Conservation (phyloP, 2,113 vertebrate genomes). For the Aphyosemion australe region DNA sequence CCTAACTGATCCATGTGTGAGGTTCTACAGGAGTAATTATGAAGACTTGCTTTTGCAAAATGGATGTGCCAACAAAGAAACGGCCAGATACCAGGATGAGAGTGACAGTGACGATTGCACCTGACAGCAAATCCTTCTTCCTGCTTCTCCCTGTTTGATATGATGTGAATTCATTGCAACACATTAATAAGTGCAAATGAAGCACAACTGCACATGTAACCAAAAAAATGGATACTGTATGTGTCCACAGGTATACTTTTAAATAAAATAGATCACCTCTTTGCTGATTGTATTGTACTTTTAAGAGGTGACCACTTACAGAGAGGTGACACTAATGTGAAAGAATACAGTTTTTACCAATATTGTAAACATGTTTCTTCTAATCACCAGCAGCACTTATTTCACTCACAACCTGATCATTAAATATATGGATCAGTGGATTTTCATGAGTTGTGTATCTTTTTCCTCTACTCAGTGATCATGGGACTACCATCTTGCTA, state of each 20-base stretch:
- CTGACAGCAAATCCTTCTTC: neutral
- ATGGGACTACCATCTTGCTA: slow-evolving; percentile 13
- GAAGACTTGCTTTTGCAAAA: slow-evolving; percentile 99
- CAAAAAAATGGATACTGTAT: slow-evolving; percentile 38
- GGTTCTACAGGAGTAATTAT: slow-evolving; percentile 88
- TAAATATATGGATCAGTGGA: slow-evolving; percentile 1
- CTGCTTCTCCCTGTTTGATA: slow-evolving; percentile 15
- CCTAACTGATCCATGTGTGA: too few relatives aligned
- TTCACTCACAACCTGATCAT: slow-evolving; percentile 15
- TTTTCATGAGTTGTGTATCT: slow-evolving; percentile 34
- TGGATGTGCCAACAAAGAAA: slow-evolving; percentile 90
- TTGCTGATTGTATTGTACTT: slow-evolving; percentile 72
- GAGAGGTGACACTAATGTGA: slow-evolving; percentile 1
- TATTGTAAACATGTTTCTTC: slow-evolving; percentile 17
- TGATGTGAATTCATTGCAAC: slow-evolving; percentile 7
- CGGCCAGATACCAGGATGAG: slow-evolving; percentile 89
- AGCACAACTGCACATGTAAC: slow-evolving; percentile 52
- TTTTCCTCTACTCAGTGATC: slow-evolving; percentile 18
- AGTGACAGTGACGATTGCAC: slow-evolving; percentile 87
- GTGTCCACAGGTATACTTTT: slow-evolving; percentile 76
- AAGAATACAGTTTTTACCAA: slow-evolving; percentile 29
- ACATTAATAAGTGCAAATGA: slow-evolving; percentile 16
- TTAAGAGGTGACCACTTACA: slow-evolving; percentile 28
- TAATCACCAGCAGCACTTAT: slow-evolving; percentile 34
- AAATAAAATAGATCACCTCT: slow-evolving; percentile 49